phyloP scores from a whole-genome alignment of 1,140 invertebrate species.

The Bicyclus anynana region DNA sequence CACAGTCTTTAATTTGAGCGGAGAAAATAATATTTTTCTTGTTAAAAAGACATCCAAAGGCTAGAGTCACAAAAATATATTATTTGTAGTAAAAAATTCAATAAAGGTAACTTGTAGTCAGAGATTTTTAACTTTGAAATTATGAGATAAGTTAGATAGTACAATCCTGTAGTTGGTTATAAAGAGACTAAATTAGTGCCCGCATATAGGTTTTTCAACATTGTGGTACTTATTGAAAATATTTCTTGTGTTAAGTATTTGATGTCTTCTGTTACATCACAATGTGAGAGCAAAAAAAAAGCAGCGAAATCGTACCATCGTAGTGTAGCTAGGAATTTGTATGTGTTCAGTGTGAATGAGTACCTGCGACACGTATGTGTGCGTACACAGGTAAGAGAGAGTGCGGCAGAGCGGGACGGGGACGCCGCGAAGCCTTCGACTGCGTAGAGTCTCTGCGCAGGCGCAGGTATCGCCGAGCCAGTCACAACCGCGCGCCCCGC shows the following conservation, averaged over 20 bases:
- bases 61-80: no score
- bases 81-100: no score
- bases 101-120: no score
- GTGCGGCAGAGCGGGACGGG: conserved; percentile 49
- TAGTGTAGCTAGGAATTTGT: conserved; percentile 3
- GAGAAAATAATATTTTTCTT: no score
- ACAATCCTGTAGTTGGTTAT: no score
- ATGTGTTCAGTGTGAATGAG: conserved; percentile 20
- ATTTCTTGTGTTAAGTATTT: background rate
- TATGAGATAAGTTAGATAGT: no score
- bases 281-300: conserved; percentile 5
- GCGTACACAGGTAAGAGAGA: conserved; percentile 50
- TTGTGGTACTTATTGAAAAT: no score
- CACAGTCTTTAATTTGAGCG: no score
- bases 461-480: conserved; percentile 44
- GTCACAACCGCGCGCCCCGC: conserved; percentile 55
- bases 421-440: conserved; percentile 52
- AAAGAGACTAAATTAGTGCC: no score
- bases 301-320: conserved; percentile 8
- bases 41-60: no score
- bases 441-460: conserved; percentile 36
- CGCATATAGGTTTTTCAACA: no score
- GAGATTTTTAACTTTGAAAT: no score
- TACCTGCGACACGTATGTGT: conserved; percentile 14
- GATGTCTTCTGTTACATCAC: background rate